These are phyloP conservation scores for Nicator chloris DNA, from an alignment of 2,113 vertebrate genomes.

Conservation along the genomic window DNA sequence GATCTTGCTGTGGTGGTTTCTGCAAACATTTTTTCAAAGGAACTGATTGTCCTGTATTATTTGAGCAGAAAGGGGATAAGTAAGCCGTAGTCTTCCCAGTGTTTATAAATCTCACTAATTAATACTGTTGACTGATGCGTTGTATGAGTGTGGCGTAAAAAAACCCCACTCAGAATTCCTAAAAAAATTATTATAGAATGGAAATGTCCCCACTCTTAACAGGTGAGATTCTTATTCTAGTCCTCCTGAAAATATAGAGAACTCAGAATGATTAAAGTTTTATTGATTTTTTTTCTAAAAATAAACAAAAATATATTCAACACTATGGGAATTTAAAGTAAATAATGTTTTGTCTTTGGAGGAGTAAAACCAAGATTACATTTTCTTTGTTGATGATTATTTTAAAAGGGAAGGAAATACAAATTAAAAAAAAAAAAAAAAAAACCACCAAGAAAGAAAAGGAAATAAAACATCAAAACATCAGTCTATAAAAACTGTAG, in stretches of 20 bases:
- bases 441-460: neutral
- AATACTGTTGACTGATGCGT: neutral
- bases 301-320: neutral
- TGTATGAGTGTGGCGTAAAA: too few relatives aligned
- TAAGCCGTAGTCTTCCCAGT: neutral
- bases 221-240: neutral
- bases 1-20: neutral
- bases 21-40: neutral
- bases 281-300: neutral
- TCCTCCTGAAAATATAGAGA: neutral
- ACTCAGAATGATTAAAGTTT: neutral
- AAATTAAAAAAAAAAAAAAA: neutral
- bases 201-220: neutral
- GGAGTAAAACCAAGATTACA: neutral
- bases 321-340: neutral
- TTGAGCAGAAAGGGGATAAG: neutral
- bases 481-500: neutral
- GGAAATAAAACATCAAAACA: neutral
- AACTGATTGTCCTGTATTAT: neutral
- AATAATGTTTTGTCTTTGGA: neutral
- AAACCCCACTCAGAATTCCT: fast-evolving
- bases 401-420: neutral
- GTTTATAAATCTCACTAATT: neutral
- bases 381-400: neutral
- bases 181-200: neutral